Conservation (phyloP, 2,797 vertebrate species). For the Glossophaga mutica region DNA sequence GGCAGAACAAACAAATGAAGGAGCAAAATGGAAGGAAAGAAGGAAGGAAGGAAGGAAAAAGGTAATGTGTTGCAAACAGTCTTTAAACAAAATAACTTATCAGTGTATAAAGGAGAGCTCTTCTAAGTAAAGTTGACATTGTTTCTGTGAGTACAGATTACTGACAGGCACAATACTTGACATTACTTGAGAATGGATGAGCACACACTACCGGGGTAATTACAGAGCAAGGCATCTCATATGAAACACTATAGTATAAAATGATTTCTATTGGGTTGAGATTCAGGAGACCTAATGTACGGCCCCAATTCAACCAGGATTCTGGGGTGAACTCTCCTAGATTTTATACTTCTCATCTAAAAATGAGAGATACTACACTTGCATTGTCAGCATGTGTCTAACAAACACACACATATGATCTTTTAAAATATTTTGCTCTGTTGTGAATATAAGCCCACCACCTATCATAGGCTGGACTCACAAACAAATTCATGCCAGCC, state of each 20-base stretch:
- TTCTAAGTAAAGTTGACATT: not conserved
- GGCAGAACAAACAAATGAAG: not conserved
- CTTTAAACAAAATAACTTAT: not conserved
- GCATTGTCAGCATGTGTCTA: accelerated
- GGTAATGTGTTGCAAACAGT: not conserved
- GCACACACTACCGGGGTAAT: no score
- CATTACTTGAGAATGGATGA: not conserved
- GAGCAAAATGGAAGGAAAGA: not conserved
- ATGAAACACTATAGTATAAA: not conserved
- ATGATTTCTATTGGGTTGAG: not conserved
- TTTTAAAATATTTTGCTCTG: not conserved
- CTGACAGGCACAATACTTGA: not conserved
- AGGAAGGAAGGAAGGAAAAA: not conserved
- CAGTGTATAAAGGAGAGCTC: not conserved
- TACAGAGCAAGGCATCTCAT: not conserved
- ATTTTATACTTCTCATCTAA: not conserved
- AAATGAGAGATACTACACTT: not conserved
- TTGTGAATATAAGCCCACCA: not conserved
- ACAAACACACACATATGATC: not conserved
- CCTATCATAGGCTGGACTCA: not conserved
- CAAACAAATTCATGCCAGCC: not conserved
- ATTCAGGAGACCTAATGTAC: not conserved
- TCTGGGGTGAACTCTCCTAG: not conserved
- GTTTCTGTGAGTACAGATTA: not conserved
- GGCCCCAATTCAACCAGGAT: not conserved